Percentiles rank a stretch among this genome's conserved stretches.
These are phyloP conservation scores for Xanthia togata DNA, from an alignment of 2,888 invertebrate species.

Conservation along the genomic window DNA sequence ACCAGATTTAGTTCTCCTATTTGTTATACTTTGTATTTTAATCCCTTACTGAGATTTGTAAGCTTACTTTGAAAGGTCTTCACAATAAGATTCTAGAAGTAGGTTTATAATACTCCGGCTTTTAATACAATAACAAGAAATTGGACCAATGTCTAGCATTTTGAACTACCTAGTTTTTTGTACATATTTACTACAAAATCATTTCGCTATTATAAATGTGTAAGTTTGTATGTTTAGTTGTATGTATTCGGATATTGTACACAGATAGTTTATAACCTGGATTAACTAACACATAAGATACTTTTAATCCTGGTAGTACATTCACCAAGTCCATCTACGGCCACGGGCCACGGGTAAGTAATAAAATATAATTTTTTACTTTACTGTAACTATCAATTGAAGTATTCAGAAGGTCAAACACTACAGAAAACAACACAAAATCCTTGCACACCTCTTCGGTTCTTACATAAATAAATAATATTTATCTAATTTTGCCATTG, in stretches of 20 bases:
- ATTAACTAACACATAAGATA: no score
- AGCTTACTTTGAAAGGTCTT: not conserved
- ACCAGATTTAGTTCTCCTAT: not conserved
- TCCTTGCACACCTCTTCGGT: not conserved
- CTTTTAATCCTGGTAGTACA: no score
- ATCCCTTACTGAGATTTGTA: not conserved
- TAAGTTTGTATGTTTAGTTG: no score
- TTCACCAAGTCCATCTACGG: no score
- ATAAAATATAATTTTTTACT: not conserved
- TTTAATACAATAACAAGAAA: not conserved
- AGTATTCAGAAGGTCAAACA: not conserved
- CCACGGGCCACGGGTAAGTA: no score
- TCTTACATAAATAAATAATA: conserved; percentile 46
- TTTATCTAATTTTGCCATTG: conserved; percentile 37
- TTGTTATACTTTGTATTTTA: conserved; percentile 1
- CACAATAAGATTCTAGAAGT: not conserved
- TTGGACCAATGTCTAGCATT: not conserved
- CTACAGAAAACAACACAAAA: not conserved
- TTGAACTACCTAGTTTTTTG: not conserved
- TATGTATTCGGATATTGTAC: no score
- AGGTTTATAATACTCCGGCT: no score
- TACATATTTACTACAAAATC: no score
- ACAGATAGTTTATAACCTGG: no score
- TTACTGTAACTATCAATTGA: no score
- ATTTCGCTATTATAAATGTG: not conserved